phyloP scores from a whole-genome alignment of 2,888 invertebrate species.

The Ichneumoninae sp. region DNA sequence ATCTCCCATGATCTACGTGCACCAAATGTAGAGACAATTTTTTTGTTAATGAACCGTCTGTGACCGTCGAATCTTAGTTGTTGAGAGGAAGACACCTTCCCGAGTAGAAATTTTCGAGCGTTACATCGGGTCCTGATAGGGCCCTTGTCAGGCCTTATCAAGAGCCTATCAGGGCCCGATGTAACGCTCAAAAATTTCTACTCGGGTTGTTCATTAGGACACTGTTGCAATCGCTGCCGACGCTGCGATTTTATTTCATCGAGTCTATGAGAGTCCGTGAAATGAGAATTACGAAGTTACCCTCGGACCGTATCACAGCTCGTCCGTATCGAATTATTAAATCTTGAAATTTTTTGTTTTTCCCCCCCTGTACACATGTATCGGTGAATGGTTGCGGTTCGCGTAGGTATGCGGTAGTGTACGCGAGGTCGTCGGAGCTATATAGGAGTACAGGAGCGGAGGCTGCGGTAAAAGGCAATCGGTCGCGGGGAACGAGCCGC shows the following conservation, averaged over 20 bases:
- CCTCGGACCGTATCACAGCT: neutral
- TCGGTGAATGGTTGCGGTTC: constrained; percentile 52
- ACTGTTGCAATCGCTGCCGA: neutral
- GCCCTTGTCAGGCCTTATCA: too few species aligned
- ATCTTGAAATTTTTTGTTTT: constrained; percentile 33
- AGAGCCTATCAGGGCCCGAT: too few species aligned
- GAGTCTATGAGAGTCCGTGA: neutral
- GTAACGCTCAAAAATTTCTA: too few species aligned
- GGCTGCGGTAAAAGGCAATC: constrained; percentile 72
- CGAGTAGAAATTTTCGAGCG: too few species aligned
- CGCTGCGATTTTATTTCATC: neutral
- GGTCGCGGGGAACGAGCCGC: constrained; percentile 70
- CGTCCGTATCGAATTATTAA: constrained; percentile 47
- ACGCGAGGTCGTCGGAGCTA: constrained; percentile 35
- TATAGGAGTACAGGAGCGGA: constrained; percentile 55
- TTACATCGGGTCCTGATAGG: too few species aligned
- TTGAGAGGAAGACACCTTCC: neutral
- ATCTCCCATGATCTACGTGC: too few species aligned
- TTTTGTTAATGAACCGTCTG: too few species aligned
- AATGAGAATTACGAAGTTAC: neutral
- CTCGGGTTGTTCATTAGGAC: neutral
- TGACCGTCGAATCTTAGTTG: too few species aligned
- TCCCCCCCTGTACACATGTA: constrained; percentile 46
- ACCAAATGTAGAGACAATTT: too few species aligned
- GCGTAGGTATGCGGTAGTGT: constrained; percentile 39